Conservation (phyloP, 1,140 invertebrate species). For the Zaprionus ornatus region DNA sequence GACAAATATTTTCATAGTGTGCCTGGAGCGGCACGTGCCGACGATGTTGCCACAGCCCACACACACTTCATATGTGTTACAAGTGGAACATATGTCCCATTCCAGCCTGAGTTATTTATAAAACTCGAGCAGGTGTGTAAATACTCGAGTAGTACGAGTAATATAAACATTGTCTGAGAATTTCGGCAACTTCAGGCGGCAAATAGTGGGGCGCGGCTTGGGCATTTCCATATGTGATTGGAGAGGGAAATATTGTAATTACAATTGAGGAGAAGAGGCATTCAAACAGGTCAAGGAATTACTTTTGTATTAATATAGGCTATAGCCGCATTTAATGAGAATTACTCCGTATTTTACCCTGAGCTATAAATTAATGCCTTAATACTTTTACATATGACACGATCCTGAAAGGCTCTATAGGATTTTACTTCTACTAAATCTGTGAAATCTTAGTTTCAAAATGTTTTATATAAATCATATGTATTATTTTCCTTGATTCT, state of each 20-base stretch:
- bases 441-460: too few species aligned
- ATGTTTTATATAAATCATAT: too few species aligned
- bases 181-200: background rate
- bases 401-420: too few species aligned
- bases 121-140: conserved; percentile 33
- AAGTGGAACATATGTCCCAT: background rate
- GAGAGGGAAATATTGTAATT: background rate
- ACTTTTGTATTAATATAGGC: background rate
- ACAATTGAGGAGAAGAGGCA: background rate
- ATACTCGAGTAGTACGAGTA: background rate
- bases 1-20: conserved; percentile 60
- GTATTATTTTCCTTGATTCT: too few species aligned
- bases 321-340: background rate
- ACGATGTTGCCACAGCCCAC: background rate
- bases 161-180: conserved; percentile 18
- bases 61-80: background rate
- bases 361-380: too few species aligned
- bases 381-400: too few species aligned
- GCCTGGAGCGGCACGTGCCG: background rate
- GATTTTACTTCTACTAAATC: too few species aligned
- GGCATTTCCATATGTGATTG: background rate
- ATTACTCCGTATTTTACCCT: background rate
- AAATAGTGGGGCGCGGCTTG: background rate
- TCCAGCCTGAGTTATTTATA: conserved; percentile 10
- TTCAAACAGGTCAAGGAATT: background rate